Conservation (phyloP, 2,797 vertebrate species). For the Lateolabrax maculatus region DNA sequence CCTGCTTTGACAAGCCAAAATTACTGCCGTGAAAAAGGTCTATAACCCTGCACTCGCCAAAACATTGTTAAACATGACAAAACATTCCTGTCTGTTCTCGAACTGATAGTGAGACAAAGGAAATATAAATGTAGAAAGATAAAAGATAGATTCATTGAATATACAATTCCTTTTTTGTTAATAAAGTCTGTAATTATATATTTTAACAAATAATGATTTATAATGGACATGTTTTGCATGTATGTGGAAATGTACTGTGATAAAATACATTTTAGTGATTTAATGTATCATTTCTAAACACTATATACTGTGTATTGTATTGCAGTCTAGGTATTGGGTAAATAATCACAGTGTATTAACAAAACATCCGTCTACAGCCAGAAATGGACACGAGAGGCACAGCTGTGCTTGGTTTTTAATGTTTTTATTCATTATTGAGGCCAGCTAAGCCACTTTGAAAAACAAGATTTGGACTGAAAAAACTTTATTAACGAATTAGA, state of each 20-base stretch:
- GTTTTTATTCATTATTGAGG: not conserved
- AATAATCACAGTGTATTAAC: not conserved
- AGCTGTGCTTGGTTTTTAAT: not conserved
- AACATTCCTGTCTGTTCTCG: not conserved
- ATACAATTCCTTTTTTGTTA: no score
- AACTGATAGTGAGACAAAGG: no score
- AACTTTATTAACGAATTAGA: not conserved
- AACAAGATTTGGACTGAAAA: not conserved
- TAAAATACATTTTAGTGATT: not conserved
- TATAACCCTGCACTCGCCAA: no score
- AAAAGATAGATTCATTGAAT: no score
- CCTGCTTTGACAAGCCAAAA: not conserved
- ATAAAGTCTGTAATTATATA: no score
- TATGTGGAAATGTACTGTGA: not conserved
- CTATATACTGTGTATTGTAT: not conserved
- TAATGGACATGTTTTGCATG: not conserved
- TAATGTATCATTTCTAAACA: not conserved
- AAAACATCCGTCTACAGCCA: no score
- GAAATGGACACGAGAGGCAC: not conserved
- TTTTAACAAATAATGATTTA: not conserved
- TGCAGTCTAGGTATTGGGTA: not conserved
- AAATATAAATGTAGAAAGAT: no score
- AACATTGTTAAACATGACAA: no score
- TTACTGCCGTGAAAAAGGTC: no score
- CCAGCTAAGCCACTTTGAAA: no score